Evolutionary conservation across 2,797 vertebrate genomes (phyloP).

Genomic region (Odontamblyopus rebecca): DNA sequence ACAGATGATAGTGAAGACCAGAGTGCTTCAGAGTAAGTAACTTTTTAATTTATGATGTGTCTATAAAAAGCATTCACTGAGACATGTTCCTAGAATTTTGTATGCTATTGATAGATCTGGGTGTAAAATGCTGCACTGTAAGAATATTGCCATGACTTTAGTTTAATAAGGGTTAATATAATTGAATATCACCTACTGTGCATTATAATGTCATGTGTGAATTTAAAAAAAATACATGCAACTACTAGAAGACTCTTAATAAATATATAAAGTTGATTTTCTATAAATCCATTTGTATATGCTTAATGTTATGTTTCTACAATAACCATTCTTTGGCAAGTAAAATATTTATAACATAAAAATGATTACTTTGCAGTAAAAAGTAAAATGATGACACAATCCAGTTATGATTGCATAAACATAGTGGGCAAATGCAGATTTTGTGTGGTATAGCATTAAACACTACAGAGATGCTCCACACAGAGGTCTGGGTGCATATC

Average conservation of each 20-base stretch:
- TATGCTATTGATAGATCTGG: background rate
- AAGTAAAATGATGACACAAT: background rate
- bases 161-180: background rate
- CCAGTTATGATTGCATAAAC: background rate
- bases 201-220: background rate
- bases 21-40: background rate
- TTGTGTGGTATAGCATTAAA: background rate
- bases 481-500: background rate
- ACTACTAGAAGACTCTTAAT: too few species aligned
- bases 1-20: background rate
- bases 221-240: too few species aligned
- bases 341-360: background rate
- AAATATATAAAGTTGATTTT: too few species aligned
- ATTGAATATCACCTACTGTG: background rate
- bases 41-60: background rate
- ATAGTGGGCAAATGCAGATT: background rate
- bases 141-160: background rate
- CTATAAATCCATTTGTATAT: too few species aligned
- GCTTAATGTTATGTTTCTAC: too few species aligned
- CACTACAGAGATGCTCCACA: background rate
- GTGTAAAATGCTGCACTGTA: background rate
- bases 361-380: background rate
- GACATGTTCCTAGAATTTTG: background rate
- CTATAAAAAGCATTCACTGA: slow-evolving; percentile 1
- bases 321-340: background rate